Conservation (phyloP, 2,113 vertebrate genomes). For the Chaenogobius annularis region DNA sequence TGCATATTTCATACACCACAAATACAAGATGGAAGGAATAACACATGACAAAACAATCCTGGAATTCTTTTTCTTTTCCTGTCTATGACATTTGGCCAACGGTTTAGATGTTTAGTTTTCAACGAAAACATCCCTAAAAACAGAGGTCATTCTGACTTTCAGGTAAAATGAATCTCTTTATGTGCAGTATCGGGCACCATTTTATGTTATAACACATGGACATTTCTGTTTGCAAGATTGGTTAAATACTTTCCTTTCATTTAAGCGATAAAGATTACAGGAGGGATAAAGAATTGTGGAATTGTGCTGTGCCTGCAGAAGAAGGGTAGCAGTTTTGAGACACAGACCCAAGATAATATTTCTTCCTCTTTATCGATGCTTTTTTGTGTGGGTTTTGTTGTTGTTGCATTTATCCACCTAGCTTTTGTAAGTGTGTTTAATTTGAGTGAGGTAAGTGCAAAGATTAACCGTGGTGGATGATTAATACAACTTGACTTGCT, state of each 20-base stretch:
- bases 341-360: too few species aligned
- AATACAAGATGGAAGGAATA: constrained; percentile 68
- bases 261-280: too few species aligned
- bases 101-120: constrained; percentile 24
- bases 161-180: constrained; percentile 52
- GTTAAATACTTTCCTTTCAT: too few species aligned
- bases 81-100: constrained; percentile 63
- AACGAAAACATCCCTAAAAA: constrained; percentile 58
- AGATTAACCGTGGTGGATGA: constrained; percentile 70
- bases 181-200: constrained; percentile 22
- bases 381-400: background rate
- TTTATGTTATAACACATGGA: background rate
- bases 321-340: too few species aligned
- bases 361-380: background rate
- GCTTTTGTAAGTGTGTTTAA: constrained; percentile 18
- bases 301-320: too few species aligned
- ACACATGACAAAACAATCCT: constrained; percentile 61
- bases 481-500: constrained; percentile 77
- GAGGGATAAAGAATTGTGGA: too few species aligned
- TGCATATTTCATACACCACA: constrained; percentile 65
- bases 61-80: constrained; percentile 66
- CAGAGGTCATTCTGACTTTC: constrained; percentile 59
- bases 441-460: constrained; percentile 65
- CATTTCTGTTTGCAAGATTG: background rate
- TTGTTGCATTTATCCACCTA: background rate